phyloP scores from a whole-genome alignment of 1,140 invertebrate genomes.

The Parasteatoda tepidariorum region DNA sequence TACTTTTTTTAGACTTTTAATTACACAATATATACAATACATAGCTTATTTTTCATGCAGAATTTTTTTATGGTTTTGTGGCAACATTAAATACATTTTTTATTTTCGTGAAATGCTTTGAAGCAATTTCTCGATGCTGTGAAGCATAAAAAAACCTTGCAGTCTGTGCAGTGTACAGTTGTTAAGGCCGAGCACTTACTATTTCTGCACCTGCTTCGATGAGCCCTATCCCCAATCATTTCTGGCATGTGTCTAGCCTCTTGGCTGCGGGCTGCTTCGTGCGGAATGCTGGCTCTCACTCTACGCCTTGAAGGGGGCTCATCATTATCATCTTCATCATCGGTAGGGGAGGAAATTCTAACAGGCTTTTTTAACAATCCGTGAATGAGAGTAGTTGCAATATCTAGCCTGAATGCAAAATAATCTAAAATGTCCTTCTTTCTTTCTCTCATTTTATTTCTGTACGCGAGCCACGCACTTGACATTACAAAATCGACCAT shows the following conservation, averaged over 20 bases:
- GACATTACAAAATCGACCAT: slow-evolving; percentile 56
- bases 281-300: not conserved
- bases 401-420: not conserved
- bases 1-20: too few relatives aligned
- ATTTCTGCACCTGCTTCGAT: not conserved
- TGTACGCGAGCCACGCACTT: slow-evolving; percentile 63
- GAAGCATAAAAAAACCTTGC: not conserved
- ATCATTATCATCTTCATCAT: not conserved
- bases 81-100: too few relatives aligned
- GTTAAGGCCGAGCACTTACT: not conserved
- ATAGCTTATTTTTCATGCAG: too few relatives aligned
- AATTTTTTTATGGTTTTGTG: too few relatives aligned
- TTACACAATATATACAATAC: too few relatives aligned
- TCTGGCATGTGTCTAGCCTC: not conserved
- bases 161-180: not conserved
- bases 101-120: not conserved
- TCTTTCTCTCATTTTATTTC: not conserved
- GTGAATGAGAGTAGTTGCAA: not conserved
- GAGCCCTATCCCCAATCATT: not conserved
- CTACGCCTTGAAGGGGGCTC: not conserved
- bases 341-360: not conserved
- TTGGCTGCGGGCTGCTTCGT: not conserved
- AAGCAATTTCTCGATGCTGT: not conserved
- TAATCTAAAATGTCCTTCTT: not conserved
- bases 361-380: not conserved